Evolutionary conservation across 2,888 invertebrate species (phyloP).

Genomic region (Drosophila rubida): DNA sequence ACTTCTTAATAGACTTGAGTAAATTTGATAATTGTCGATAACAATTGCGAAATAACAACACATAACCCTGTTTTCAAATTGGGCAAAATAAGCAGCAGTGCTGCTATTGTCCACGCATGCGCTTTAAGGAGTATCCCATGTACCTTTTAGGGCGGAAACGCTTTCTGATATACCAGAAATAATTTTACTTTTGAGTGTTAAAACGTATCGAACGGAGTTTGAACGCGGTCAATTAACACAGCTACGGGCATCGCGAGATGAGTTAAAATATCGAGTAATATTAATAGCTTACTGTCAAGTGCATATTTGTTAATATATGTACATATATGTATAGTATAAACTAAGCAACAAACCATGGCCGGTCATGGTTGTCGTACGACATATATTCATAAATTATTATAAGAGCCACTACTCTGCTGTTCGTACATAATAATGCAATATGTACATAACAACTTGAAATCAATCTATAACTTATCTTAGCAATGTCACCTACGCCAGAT

Average conservation of each 20-base stretch:
- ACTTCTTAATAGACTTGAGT: too few species aligned
- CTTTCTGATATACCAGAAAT: constrained; percentile 83
- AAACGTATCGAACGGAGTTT: constrained; percentile 82
- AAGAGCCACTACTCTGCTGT: neutral
- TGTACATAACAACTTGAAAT: neutral
- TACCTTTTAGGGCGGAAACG: constrained; percentile 83
- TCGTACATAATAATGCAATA: neutral
- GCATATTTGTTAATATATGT: constrained; percentile 16
- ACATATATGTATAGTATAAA: constrained; percentile 8
- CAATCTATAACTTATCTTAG: neutral
- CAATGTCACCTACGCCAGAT: neutral
- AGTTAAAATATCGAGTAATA: constrained; percentile 26
- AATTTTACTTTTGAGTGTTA: constrained; percentile 78
- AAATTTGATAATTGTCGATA: neutral
- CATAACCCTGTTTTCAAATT: neutral
- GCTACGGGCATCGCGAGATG: constrained; percentile 40
- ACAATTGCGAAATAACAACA: neutral
- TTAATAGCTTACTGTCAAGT: constrained; percentile 22
- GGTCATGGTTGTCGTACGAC: constrained; percentile 42
- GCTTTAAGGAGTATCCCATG: constrained; percentile 51
- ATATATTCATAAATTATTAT: constrained; percentile 15
- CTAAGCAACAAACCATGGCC: constrained; percentile 12
- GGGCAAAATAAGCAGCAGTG: constrained; percentile 28
- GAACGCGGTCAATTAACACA: constrained; percentile 75
- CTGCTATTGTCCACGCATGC: constrained; percentile 55